Evolutionary conservation across 2,113 vertebrate genomes (phyloP).

Genomic region (Rhinogobius similis): DNA sequence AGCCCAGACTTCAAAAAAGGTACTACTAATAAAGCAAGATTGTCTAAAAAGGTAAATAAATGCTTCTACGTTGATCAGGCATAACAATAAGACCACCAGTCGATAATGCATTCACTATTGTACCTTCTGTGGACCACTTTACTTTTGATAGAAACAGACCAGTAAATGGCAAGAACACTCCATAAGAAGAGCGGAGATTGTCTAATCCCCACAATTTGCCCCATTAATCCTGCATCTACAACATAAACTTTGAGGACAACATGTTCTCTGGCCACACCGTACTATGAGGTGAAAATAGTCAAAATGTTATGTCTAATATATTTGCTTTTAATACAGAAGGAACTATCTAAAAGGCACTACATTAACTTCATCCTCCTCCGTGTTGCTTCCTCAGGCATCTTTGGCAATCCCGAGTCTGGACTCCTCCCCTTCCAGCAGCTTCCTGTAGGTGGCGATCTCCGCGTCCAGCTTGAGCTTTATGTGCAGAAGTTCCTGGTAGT

Average conservation of each 20-base stretch:
- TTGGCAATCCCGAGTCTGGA: slow-evolving; percentile 72
- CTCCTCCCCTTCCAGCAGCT: slow-evolving; percentile 82
- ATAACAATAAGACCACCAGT: background rate
- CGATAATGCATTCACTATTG: background rate
- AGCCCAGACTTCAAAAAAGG: background rate
- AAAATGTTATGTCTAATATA: background rate
- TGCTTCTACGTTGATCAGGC: background rate
- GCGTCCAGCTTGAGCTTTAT: slow-evolving; percentile 82
- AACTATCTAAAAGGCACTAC: background rate
- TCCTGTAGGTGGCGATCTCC: slow-evolving; percentile 82
- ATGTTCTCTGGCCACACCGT: background rate
- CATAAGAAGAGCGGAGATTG: background rate
- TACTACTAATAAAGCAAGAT: background rate
- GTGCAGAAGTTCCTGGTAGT: slow-evolving; percentile 74
- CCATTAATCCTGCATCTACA: background rate
- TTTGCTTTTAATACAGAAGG: slow-evolving; percentile 1
- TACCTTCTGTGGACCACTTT: background rate
- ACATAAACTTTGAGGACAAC: background rate
- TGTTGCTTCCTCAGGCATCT: slow-evolving; percentile 44
- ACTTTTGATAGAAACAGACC: background rate
- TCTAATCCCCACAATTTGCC: background rate
- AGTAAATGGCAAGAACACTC: background rate
- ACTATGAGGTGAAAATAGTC: background rate
- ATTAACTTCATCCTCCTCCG: background rate
- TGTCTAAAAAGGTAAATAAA: background rate